Base-by-base conservation (phyloP, 2,113 vertebrate species). In the Morone saxatilis region DNA sequence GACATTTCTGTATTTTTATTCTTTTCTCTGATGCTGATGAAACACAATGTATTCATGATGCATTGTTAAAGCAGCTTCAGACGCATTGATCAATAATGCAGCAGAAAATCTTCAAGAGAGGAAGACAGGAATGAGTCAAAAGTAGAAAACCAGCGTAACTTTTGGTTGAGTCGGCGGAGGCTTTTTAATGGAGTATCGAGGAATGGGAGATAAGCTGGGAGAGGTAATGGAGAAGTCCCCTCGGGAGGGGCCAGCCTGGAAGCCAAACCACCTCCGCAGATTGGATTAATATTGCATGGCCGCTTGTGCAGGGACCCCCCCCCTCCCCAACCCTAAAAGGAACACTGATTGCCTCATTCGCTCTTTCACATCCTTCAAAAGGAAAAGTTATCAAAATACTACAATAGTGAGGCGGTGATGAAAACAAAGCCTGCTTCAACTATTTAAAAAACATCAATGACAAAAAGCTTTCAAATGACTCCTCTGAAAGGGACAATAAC, bases 281-380 rank as follows among this genome's bases (percentile, higher is more conserved):
- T 91, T 91, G 90, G 88, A 94, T 94, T 92, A 92, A 94, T 92
- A 91, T 93, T 92, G 90, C 90, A 93, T 90, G 81, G 79, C 53
- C 31, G 61, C 81, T 71, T 60, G 82, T 60, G 78, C 75, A 70
- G 75, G 59, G 61, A 65, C 63, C 31, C 40, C 41, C 59, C 13
- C 57, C 54, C 61, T 38, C 65, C 31, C 31, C 31, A 31, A 31
- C 31, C 31, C 73, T 74, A 47, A 57, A 77, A 83, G 78, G 36
- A 82, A 57, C 88, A 76, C 85, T 86, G 87, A 91, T 92, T 90
- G 83, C 88, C 78, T 87, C 83, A 76, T 86, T 85, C 66, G 1
- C 61, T 81, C 81, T 80, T 83, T 89, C 78, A 78, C 73, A 82
- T 88, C 78, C 80, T 90, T 89, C 71, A 88, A 81, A 88, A 76